Percentiles rank a stretch among this genome's conserved stretches.
phyloP scores from a whole-genome alignment of 2,797 vertebrate genomes.

The Leptatherina wallacei region DNA sequence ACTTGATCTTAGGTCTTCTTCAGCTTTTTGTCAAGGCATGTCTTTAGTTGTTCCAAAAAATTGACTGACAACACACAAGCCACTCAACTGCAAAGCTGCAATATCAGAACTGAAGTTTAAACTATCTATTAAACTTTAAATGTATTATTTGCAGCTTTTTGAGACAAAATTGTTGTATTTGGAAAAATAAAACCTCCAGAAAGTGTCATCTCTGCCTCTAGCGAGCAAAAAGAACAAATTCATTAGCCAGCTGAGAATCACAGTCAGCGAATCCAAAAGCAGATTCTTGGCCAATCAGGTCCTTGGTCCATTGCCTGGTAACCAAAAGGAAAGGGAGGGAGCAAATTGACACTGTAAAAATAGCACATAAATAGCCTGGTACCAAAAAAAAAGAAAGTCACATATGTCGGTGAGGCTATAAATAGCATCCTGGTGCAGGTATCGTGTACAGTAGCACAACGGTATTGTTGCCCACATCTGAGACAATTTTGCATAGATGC shows the following conservation, averaged over 20 bases:
- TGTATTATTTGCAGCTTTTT: neutral
- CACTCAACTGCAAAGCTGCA: conserved; percentile 1
- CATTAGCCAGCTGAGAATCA: conserved; percentile 65
- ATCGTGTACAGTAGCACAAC: conserved; percentile 83
- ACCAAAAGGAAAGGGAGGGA: conserved; percentile 71
- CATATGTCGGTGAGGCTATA: conserved; percentile 89
- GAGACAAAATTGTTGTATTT: neutral
- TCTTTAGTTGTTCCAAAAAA: conserved; percentile 30
- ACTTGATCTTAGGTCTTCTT: conserved; percentile 17
- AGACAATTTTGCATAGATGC: conserved; percentile 78
- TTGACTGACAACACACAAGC: conserved; percentile 33
- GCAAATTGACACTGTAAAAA: conserved; percentile 81
- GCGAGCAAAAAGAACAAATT: conserved; percentile 51
- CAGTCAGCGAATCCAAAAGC: conserved; percentile 68
- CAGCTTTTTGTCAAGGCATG: conserved; percentile 23
- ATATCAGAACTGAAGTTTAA: neutral
- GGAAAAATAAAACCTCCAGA: neutral
- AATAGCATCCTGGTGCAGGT: conserved; percentile 85
- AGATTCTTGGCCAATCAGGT: conserved; percentile 70
- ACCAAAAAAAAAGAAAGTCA: conserved; percentile 83
- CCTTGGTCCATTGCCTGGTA: conserved; percentile 75
- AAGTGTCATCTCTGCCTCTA: conserved; percentile 8
- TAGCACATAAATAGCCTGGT: conserved; percentile 85
- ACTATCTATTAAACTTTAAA: neutral
- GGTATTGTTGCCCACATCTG: conserved; percentile 63